These are phyloP conservation scores for Polypterus bichir DNA, from an alignment of 2,113 vertebrate genomes.

Conservation along the genomic window DNA sequence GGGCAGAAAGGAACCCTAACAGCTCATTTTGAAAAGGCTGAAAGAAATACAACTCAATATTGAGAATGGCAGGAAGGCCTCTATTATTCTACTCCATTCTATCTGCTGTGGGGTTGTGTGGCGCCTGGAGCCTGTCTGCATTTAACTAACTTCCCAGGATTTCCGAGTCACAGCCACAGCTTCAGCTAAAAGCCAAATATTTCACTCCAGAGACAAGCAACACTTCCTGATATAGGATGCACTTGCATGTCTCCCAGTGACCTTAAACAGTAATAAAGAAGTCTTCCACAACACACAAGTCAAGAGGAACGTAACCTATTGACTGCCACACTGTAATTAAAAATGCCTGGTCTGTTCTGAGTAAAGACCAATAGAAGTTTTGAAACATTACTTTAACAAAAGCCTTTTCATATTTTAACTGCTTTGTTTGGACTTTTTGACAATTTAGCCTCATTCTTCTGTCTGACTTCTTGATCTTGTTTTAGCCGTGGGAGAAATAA, in stretches of 20 bases:
- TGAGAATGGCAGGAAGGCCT: conserved; percentile 77
- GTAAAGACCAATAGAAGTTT: conserved; percentile 6
- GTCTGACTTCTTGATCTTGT: too few relatives aligned
- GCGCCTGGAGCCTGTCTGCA: conserved; percentile 64
- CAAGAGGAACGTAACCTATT: conserved; percentile 19
- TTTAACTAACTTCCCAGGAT: conserved; percentile 60
- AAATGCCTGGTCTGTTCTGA: conserved; percentile 14
- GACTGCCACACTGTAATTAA: conserved; percentile 17
- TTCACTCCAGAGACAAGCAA: conserved; percentile 60
- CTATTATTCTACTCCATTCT: conserved; percentile 59
- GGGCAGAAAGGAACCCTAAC: conserved; percentile 22
- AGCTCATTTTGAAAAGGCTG: conserved; percentile 37
- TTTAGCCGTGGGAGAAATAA: too few relatives aligned
- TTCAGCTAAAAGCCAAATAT: conserved; percentile 57
- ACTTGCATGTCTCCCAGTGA: conserved; percentile 71
- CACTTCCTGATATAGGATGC: conserved; percentile 84
- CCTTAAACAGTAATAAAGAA: conserved; percentile 75
- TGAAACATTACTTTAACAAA: too few relatives aligned
- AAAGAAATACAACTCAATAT: conserved; percentile 45
- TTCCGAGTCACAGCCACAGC: conserved; percentile 59
- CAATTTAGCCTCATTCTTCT: too few relatives aligned
- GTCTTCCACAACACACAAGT: conserved; percentile 58
- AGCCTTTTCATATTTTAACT: too few relatives aligned
- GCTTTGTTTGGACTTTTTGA: too few relatives aligned
- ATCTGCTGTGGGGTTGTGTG: conserved; percentile 42